Evolutionary conservation across 2,113 vertebrate species (phyloP).

Genomic region (Tenrec ecaudatus): DNA sequence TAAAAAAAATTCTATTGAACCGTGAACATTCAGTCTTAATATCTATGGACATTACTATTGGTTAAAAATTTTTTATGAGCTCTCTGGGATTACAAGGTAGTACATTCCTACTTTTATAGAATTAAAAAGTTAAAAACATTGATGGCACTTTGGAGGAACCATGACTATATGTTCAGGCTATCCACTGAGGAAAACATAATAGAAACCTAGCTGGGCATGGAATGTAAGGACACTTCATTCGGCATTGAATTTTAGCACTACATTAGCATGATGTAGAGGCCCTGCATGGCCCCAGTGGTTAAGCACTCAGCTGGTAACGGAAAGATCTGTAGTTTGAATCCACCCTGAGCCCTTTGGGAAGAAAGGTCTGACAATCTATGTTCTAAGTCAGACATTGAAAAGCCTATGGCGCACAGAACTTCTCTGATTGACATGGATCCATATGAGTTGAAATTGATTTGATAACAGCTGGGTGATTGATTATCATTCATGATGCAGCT

Average conservation of each 20-base stretch:
- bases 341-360: not conserved
- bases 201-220: not conserved
- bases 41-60: not conserved
- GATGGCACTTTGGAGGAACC: not conserved
- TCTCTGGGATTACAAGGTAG: not conserved
- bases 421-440: not conserved
- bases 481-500: not conserved
- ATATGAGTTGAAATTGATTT: not conserved
- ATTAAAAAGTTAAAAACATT: not conserved
- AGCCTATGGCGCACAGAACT: not conserved
- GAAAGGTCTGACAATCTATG: not conserved
- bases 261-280: not conserved
- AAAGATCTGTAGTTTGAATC: not conserved
- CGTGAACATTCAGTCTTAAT: not conserved
- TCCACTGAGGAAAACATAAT: not conserved
- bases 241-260: not conserved
- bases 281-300: not conserved
- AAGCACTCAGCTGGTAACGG: not conserved
- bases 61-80: not conserved
- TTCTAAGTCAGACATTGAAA: not conserved
- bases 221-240: not conserved
- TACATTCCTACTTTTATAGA: not conserved
- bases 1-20: not conserved
- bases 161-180: not conserved
- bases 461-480: not conserved